Conservation (phyloP, 2,888 invertebrate species). For the Ectobius pallidus region DNA sequence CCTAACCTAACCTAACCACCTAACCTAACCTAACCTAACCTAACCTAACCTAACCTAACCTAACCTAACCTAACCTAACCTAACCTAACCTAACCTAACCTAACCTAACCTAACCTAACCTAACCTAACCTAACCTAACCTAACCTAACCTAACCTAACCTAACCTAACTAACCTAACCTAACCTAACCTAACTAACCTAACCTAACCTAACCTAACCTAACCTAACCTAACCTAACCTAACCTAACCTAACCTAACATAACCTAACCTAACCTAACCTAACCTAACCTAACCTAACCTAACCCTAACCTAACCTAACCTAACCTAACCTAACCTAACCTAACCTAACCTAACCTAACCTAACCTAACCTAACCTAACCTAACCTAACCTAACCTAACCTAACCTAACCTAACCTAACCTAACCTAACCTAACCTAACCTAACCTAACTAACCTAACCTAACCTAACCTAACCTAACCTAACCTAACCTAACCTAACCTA, state of each 20-base stretch:
- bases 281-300: constrained; percentile 45
- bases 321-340: constrained; percentile 39
- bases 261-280: no score
- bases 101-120: constrained; percentile 26
- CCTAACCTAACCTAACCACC: constrained; percentile 46
- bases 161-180: constrained; percentile 19
- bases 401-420: not conserved
- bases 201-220: constrained; percentile 47
- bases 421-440: constrained; percentile 36
- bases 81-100: constrained; percentile 28
- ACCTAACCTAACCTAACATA: constrained; percentile 40
- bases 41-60: constrained; percentile 47
- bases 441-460: constrained; percentile 37
- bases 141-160: constrained; percentile 7
- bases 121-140: constrained; percentile 11
- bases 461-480: no score
- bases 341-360: constrained; percentile 15
- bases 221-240: constrained; percentile 46
- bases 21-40: no score
- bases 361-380: not conserved
- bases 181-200: constrained; percentile 15
- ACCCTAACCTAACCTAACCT: no score
- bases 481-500: no score
- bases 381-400: no score
- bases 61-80: constrained; percentile 36